phyloP scores from a whole-genome alignment of 2,888 invertebrate genomes.

The Corbicula japonica region DNA sequence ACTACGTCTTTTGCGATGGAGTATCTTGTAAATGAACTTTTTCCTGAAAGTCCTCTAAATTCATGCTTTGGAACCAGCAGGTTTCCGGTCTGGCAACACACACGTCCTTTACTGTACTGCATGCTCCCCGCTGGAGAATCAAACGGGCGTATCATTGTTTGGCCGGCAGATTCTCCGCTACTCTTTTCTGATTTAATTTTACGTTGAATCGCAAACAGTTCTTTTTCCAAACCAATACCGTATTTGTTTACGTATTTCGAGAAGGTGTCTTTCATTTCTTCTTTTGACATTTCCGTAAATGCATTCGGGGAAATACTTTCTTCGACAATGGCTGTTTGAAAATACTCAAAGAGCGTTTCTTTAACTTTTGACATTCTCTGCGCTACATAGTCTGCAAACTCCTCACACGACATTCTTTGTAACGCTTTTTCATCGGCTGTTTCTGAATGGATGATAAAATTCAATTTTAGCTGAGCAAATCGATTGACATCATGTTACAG shows the following conservation, averaged over 20 bases:
- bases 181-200: slow-evolving; percentile 9
- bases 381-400: slow-evolving; percentile 17
- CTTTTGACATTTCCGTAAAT: slow-evolving; percentile 30
- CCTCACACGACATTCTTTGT: slow-evolving; percentile 14
- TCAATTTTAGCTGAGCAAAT: too few relatives aligned
- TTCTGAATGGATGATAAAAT: too few relatives aligned
- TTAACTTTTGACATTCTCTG: slow-evolving; percentile 4
- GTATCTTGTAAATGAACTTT: background rate
- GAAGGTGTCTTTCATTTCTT: slow-evolving; percentile 27
- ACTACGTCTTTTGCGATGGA: slow-evolving; percentile 37
- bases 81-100: slow-evolving; percentile 27
- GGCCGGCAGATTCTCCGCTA: background rate
- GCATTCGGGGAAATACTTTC: slow-evolving; percentile 39
- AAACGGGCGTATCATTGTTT: slow-evolving; percentile 18
- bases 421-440: too few relatives aligned
- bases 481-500: too few relatives aligned
- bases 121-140: slow-evolving; percentile 7
- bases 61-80: slow-evolving; percentile 42
- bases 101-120: slow-evolving; percentile 10
- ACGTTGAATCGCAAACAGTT: slow-evolving; percentile 7
- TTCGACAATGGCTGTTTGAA: slow-evolving; percentile 22
- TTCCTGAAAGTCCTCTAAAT: slow-evolving; percentile 11
- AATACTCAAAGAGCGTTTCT: background rate
- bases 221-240: slow-evolving; percentile 15
- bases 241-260: slow-evolving; percentile 23